Conservation (phyloP, 2,113 vertebrate genomes). For the Dipodomys ordii region DNA sequence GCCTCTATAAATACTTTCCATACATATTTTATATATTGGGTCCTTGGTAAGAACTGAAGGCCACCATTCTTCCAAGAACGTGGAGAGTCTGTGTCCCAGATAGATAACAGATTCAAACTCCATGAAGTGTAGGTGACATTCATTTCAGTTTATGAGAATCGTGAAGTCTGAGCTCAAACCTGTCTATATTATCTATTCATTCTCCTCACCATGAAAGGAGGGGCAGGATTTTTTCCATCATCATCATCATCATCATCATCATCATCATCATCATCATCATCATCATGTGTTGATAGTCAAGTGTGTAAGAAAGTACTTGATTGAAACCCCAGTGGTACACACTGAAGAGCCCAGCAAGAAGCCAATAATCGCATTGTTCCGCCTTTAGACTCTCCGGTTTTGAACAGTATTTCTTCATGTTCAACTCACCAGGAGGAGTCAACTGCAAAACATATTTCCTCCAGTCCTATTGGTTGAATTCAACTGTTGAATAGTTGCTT, state of each 20-base stretch:
- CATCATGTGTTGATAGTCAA: neutral
- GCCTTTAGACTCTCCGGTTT: neutral
- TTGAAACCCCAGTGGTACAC: neutral
- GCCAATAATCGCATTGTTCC: neutral
- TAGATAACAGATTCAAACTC: neutral
- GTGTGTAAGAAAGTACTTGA: neutral
- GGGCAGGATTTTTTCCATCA: neutral
- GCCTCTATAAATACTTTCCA: neutral
- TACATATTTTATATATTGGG: neutral
- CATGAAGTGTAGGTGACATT: neutral
- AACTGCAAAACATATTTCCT: neutral
- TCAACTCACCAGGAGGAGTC: neutral
- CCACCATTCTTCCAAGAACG: neutral
- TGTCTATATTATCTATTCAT: neutral
- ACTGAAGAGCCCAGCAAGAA: neutral
- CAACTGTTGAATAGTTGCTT: neutral
- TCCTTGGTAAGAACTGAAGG: neutral
- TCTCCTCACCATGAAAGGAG: neutral
- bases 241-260: too few relatives aligned
- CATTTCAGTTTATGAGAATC: neutral
- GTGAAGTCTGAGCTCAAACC: neutral
- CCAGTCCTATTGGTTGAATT: neutral
- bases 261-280: too few relatives aligned
- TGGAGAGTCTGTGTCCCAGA: neutral
- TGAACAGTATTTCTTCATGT: neutral